These are phyloP conservation scores for Platerodrilus igneus DNA, from an alignment of 2,888 invertebrate species.

Conservation along the genomic window DNA sequence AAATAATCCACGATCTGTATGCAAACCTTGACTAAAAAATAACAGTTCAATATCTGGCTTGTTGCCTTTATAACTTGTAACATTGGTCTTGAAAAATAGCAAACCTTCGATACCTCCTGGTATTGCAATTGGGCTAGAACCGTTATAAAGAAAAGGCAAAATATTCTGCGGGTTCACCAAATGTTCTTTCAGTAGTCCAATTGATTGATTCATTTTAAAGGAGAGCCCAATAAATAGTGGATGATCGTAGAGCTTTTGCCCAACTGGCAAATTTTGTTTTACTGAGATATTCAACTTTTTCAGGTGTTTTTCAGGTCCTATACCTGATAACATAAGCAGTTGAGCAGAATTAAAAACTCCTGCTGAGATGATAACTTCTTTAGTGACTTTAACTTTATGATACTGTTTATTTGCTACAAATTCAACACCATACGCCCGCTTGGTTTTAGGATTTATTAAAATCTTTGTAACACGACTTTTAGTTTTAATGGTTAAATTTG, in stretches of 20 bases:
- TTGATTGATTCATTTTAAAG: slow-evolving; percentile 52
- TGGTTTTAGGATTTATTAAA: slow-evolving; percentile 49
- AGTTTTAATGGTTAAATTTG: slow-evolving; percentile 56
- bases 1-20: slow-evolving; percentile 52
- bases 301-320: slow-evolving; percentile 61
- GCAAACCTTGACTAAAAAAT: slow-evolving; percentile 55
- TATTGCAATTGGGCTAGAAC: slow-evolving; percentile 52
- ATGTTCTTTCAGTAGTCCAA: slow-evolving; percentile 22
- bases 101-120: slow-evolving; percentile 61
- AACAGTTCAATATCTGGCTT: slow-evolving; percentile 64
- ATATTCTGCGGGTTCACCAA: slow-evolving; percentile 34
- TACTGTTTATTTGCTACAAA: slow-evolving; percentile 35
- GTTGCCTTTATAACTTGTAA: slow-evolving; percentile 50
- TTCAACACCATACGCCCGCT: slow-evolving; percentile 49
- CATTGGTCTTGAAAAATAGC: slow-evolving; percentile 58
- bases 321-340: slow-evolving; percentile 62
- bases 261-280: slow-evolving; percentile 61
- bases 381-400: slow-evolving; percentile 43
- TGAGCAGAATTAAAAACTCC: slow-evolving; percentile 79
- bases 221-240: slow-evolving; percentile 56
- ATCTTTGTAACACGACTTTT: slow-evolving; percentile 56
- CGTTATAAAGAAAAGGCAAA: slow-evolving; percentile 43
- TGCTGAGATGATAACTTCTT: slow-evolving; percentile 56
- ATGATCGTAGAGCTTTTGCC: slow-evolving; percentile 65
- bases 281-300: slow-evolving; percentile 56